Conservation (phyloP, 1,140 invertebrate genomes). For the Ceratosolen fusciceps region DNA sequence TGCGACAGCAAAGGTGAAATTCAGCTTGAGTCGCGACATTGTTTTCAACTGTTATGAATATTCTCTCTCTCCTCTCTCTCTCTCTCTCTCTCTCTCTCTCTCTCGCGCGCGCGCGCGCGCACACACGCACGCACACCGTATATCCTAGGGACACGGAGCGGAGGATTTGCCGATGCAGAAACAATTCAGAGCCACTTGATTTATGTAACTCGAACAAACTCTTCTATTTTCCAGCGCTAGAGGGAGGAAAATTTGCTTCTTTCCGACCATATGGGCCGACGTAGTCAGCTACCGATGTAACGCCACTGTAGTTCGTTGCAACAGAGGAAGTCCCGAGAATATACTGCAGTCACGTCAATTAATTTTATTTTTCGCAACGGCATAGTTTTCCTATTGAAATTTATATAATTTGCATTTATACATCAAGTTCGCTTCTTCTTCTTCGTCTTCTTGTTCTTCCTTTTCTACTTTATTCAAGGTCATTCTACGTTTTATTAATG, state of each 20-base stretch:
- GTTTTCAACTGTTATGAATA: conserved; percentile 49
- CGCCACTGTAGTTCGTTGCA: not conserved
- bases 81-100: conserved; percentile 5
- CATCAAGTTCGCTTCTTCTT: too few species aligned
- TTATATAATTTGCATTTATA: too few species aligned
- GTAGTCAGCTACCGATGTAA: not conserved
- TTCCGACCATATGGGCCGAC: conserved; percentile 3
- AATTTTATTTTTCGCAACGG: not conserved
- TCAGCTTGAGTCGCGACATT: conserved; percentile 49
- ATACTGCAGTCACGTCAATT: conserved; percentile 18
- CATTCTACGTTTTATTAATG: too few species aligned
- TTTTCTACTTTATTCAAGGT: too few species aligned
- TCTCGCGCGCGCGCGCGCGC: conserved; percentile 1
- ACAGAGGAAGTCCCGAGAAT: not conserved
- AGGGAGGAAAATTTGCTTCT: conserved; percentile 30
- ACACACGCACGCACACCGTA: too few species aligned
- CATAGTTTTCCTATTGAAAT: too few species aligned
- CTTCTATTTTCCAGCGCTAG: conserved; percentile 1
- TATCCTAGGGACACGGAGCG: too few species aligned
- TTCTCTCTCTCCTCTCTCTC: not conserved
- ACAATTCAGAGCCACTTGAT: conserved; percentile 40
- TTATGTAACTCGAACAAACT: conserved; percentile 42
- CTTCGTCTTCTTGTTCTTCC: too few species aligned
- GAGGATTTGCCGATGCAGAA: conserved; percentile 45
- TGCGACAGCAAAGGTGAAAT: conserved; percentile 30